A percentile compares a stretch with the other conserved stretches of the same genome.
phyloP scores from a whole-genome alignment of 2,888 invertebrate species.

The Platycheirus rosarum region DNA sequence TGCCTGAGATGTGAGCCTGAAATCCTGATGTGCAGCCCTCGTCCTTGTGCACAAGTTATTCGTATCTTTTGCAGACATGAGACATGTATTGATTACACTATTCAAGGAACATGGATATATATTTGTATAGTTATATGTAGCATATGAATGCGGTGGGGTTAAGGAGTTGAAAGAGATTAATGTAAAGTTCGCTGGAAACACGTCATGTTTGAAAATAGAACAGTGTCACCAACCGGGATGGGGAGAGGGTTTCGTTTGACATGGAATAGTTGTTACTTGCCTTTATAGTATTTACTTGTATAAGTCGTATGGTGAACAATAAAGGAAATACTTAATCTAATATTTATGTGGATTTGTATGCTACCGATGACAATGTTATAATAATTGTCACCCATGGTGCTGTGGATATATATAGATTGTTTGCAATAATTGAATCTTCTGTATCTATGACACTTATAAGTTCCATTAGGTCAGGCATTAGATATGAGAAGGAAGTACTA shows the following conservation, averaged over 20 bases:
- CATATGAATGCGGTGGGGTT: slow-evolving; percentile 50
- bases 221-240: slow-evolving; percentile 49
- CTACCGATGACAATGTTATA: background rate
- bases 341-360: background rate
- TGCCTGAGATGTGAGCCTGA: background rate
- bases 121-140: background rate
- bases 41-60: slow-evolving; percentile 66
- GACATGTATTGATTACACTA: slow-evolving; percentile 71
- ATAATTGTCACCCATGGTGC: background rate
- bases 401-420: slow-evolving; percentile 1
- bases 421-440: too few species aligned
- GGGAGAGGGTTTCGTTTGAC: slow-evolving; percentile 34
- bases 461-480: too few species aligned
- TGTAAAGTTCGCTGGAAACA: slow-evolving; percentile 55
- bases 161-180: slow-evolving; percentile 68
- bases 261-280: slow-evolving; percentile 41
- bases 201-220: slow-evolving; percentile 71
- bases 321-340: slow-evolving; percentile 11
- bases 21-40: too few species aligned
- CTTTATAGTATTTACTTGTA: too few species aligned
- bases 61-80: slow-evolving; percentile 66
- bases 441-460: too few species aligned
- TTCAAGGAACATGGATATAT: slow-evolving; percentile 32
- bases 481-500: too few species aligned
- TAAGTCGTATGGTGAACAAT: slow-evolving; percentile 2